Conservation (phyloP, 2,888 invertebrate genomes). For the Agonopterix heracliana region DNA sequence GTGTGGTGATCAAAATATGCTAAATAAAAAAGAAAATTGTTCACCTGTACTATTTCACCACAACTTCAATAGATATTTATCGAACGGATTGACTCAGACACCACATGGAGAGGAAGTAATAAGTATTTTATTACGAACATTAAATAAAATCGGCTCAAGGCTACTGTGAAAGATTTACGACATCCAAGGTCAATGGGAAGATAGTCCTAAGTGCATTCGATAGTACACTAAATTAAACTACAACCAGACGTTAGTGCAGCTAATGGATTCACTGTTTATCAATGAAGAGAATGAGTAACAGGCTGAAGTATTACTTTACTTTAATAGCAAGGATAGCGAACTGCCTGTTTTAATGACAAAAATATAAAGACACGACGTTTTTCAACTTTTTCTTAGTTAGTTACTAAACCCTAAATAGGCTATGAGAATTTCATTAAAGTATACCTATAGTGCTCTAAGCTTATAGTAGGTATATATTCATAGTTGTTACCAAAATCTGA, state of each 20-base stretch:
- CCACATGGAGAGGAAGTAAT: conserved; percentile 52
- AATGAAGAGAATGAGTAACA: not conserved
- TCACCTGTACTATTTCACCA: not conserved
- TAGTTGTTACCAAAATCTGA: too few relatives aligned
- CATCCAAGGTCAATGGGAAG: conserved; percentile 34
- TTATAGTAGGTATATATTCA: too few relatives aligned
- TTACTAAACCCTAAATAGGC: too few relatives aligned
- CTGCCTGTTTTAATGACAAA: too few relatives aligned
- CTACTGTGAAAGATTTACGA: conserved; percentile 32
- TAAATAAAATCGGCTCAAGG: conserved; percentile 52
- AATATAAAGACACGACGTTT: too few relatives aligned
- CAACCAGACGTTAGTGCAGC: not conserved
- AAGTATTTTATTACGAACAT: conserved; percentile 45
- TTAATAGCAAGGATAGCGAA: too few relatives aligned
- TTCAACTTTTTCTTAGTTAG: too few relatives aligned
- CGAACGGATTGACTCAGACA: conserved; percentile 5
- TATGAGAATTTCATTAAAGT: too few relatives aligned
- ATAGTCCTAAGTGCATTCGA: conserved; percentile 36
- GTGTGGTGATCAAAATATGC: too few relatives aligned
- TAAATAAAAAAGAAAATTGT: not conserved
- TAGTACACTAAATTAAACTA: conserved; percentile 4
- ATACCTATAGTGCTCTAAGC: too few relatives aligned
- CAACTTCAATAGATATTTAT: conserved; percentile 1
- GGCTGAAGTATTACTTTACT: too few relatives aligned
- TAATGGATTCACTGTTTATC: not conserved